Percentiles rank a stretch among this genome's conserved stretches.
phyloP scores from a whole-genome alignment of 2,113 vertebrate species.

The Phodopus roborovskii region DNA sequence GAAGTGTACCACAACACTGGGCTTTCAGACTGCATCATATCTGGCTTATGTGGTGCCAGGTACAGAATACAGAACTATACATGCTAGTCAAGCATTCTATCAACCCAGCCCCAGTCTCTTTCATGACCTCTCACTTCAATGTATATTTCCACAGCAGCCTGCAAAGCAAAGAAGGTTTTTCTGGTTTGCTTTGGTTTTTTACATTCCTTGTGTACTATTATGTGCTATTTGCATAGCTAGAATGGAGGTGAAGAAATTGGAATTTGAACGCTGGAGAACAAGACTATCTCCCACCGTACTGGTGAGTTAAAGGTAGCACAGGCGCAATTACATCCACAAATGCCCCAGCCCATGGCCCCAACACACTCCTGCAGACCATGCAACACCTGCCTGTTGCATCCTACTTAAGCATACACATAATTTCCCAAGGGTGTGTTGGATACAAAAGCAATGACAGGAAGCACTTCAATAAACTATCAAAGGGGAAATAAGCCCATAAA shows the following conservation, averaged over 20 bases:
- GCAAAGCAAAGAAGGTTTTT: not conserved
- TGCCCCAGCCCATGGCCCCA: rapidly evolving
- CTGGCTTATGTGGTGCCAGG: not conserved
- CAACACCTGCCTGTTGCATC: rapidly evolving
- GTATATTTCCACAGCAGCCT: not conserved
- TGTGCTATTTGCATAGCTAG: not conserved
- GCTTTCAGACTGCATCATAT: not conserved
- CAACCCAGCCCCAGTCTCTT: not conserved
- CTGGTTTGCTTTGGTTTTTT: not conserved
- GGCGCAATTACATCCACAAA: not conserved
- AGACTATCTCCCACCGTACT: not conserved
- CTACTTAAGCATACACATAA: rapidly evolving
- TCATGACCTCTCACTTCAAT: not conserved
- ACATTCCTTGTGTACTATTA: not conserved
- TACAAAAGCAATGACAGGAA: not conserved
- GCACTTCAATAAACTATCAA: not conserved
- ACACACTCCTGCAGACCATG: not conserved
- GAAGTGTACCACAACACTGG: not conserved
- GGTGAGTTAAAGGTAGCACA: not conserved
- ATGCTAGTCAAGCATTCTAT: no score
- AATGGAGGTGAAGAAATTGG: not conserved
- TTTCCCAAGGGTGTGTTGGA: not conserved
- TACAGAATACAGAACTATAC: not conserved
- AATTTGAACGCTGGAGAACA: not conserved
- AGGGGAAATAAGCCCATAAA: not conserved